A percentile compares a stretch with the other conserved stretches of the same genome.
Evolutionary conservation across 2,888 invertebrate genomes (phyloP).

Genomic region (Stenurella melanura): DNA sequence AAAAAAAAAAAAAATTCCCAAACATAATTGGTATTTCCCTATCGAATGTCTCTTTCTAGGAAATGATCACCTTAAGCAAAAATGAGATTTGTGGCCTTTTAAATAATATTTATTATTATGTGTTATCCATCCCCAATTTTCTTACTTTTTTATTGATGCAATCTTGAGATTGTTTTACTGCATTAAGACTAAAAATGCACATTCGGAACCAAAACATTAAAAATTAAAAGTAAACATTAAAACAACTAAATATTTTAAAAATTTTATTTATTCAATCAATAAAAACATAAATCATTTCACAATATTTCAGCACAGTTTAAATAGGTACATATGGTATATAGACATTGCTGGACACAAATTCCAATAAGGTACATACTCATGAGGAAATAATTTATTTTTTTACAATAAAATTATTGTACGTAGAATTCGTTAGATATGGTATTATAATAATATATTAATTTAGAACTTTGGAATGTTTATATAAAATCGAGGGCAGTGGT

Average conservation of each 20-base stretch:
- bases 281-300: conserved; percentile 30
- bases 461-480: conserved; percentile 51
- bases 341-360: conserved; percentile 11
- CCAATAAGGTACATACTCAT: conserved; percentile 3
- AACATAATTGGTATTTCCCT: no score
- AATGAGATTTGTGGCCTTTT: no score
- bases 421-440: conserved; percentile 55
- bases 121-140: no score
- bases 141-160: no score
- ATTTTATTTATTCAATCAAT: conserved; percentile 26
- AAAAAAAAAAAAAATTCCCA: no score
- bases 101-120: no score
- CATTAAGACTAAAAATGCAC: no score
- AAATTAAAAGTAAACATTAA: neutral
- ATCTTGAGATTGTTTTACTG: no score
- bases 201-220: no score
- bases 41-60: no score
- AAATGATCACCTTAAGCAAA: no score
- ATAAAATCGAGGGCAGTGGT: conserved; percentile 46
- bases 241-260: neutral
- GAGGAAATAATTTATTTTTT: conserved; percentile 29
- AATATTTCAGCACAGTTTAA: conserved; percentile 31
- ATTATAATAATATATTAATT: conserved; percentile 41
- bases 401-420: conserved; percentile 43
- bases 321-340: neutral